Conservation (phyloP, 1,140 invertebrate species). For the Neodiprion pinetum region DNA sequence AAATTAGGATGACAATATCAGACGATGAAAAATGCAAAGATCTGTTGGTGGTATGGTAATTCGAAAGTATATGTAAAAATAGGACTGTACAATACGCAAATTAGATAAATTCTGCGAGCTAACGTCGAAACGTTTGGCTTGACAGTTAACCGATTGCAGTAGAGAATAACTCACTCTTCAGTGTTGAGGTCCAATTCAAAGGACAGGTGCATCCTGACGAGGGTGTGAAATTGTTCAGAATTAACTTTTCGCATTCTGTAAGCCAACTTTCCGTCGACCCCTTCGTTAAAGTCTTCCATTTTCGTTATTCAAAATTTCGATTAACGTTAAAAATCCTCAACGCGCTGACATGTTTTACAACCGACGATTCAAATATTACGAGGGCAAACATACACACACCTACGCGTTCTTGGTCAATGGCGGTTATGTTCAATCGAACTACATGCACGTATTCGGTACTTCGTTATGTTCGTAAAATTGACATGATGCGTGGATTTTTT, state of each 20-base stretch:
- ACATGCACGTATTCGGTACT: too few relatives aligned
- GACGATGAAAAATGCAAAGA: not conserved
- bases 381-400: not conserved
- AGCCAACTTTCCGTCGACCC: slow-evolving; percentile 60
- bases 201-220: slow-evolving; percentile 91
- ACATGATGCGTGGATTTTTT: too few relatives aligned
- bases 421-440: slow-evolving; percentile 4
- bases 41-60: not conserved
- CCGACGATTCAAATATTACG: not conserved
- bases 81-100: not conserved
- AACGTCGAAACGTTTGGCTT: not conserved
- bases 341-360: not conserved
- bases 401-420: not conserved
- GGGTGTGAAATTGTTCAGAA: slow-evolving; percentile 83
- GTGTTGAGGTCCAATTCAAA: slow-evolving; percentile 85
- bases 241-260: slow-evolving; percentile 76
- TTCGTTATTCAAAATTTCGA: not conserved
- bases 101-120: not conserved
- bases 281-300: slow-evolving; percentile 60
- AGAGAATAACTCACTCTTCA: slow-evolving; percentile 74
- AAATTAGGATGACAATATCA: not conserved
- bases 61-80: not conserved
- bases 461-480: too few relatives aligned
- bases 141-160: not conserved
- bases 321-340: not conserved